Percentiles rank a stretch among this genome's conserved stretches.
phyloP scores from a whole-genome alignment of 2,797 vertebrate species.

The Neolamprologus multifasciatus region DNA sequence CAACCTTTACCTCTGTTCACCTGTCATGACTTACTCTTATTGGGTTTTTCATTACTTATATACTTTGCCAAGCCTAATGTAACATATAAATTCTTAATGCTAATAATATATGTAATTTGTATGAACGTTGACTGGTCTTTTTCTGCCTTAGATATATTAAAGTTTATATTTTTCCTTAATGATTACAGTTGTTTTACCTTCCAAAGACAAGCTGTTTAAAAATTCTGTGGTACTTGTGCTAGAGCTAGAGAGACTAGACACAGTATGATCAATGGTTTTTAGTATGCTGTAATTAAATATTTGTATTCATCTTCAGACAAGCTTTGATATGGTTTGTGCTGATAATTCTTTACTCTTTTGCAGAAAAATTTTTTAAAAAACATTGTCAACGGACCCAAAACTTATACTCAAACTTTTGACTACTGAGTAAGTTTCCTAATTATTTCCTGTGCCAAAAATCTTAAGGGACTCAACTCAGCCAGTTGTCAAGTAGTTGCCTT shows the following conservation, averaged over 20 bases:
- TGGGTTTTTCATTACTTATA: background rate
- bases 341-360: background rate
- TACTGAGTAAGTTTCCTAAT: background rate
- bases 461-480: background rate
- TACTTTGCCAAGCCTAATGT: constrained; percentile 22
- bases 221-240: background rate
- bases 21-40: background rate
- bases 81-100: constrained; percentile 2
- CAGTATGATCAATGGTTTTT: background rate
- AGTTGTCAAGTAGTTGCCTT: background rate
- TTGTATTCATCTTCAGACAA: background rate
- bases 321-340: background rate
- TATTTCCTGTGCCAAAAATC: background rate
- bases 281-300: background rate
- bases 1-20: constrained; percentile 28
- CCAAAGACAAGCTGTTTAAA: background rate
- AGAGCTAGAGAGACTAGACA: background rate
- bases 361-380: background rate
- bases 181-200: background rate
- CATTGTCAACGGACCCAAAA: background rate
- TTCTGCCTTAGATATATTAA: background rate
- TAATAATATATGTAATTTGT: background rate
- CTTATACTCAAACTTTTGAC: background rate
- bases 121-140: background rate
- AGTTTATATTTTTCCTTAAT: background rate